phyloP scores from a whole-genome alignment of 2,797 vertebrate genomes.

The Sylvilagus floridanus region DNA sequence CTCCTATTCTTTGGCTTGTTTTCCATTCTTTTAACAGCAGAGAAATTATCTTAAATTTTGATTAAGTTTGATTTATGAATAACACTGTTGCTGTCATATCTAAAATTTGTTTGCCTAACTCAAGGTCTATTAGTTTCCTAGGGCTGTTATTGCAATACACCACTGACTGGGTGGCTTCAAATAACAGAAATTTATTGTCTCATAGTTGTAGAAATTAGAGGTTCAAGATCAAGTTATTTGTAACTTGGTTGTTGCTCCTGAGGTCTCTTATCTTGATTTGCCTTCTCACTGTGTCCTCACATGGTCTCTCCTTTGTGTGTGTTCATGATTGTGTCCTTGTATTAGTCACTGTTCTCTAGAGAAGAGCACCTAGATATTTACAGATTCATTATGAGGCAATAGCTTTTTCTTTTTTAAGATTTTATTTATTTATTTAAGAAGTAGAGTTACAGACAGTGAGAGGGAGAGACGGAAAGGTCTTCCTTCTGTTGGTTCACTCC shows the following conservation, averaged over 20 bases:
- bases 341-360: background rate
- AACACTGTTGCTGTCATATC: background rate
- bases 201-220: background rate
- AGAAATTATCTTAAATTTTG: background rate
- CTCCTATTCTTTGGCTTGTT: conserved; percentile 10
- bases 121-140: background rate
- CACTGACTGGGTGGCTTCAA: background rate
- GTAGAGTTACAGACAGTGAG: no score
- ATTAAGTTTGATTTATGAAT: background rate
- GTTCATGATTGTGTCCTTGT: background rate
- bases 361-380: background rate
- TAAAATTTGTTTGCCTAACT: conserved; percentile 12
- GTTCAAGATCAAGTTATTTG: background rate
- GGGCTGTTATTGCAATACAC: background rate
- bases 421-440: no score
- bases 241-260: background rate
- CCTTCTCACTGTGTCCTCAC: background rate
- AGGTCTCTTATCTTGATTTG: background rate
- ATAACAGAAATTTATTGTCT: conserved; percentile 52
- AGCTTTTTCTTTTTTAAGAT: background rate
- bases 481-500: no score
- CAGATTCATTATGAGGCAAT: no score
- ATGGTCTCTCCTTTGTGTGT: background rate
- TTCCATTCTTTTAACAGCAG: conserved; percentile 34
- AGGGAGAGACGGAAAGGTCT: no score